Conservation (phyloP, 2,888 invertebrate species). For the Cheilosia soror region DNA sequence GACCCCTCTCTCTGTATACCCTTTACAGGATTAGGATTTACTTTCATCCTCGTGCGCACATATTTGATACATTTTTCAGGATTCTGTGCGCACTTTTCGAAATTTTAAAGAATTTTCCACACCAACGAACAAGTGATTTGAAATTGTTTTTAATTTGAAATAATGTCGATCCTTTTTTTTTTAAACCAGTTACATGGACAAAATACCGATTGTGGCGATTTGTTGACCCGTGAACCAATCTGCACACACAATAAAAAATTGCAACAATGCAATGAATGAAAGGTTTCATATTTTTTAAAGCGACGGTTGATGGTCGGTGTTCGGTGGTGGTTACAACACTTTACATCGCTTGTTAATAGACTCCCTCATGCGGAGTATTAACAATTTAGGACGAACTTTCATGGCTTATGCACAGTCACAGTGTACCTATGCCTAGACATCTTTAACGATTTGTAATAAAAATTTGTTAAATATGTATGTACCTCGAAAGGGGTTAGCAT, state of each 20-base stretch:
- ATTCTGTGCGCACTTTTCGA: not conserved
- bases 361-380: conserved; percentile 9
- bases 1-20: conserved; percentile 11
- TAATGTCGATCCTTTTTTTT: not conserved
- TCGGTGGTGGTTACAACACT: conserved; percentile 21
- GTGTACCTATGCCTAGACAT: not conserved
- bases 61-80: not conserved
- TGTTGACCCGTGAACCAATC: conserved; percentile 58
- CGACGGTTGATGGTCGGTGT: conserved; percentile 29
- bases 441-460: conserved; percentile 29
- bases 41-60: conserved; percentile 1
- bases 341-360: not conserved
- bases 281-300: conserved; percentile 7
- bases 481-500: conserved; percentile 28
- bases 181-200: conserved; percentile 13
- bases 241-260: conserved; percentile 28
- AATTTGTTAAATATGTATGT: conserved; percentile 10
- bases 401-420: conserved; percentile 11
- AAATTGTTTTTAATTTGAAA: conserved; percentile 25
- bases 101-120: conserved; percentile 43
- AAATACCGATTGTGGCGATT: conserved; percentile 40
- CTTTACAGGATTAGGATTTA: conserved; percentile 54
- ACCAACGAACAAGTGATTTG: conserved; percentile 37
- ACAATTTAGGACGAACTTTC: conserved; percentile 8
- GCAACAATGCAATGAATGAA: conserved; percentile 28